Evolutionary conservation across 2,797 vertebrate species (phyloP).

Genomic region (Labroides dimidiatus): DNA sequence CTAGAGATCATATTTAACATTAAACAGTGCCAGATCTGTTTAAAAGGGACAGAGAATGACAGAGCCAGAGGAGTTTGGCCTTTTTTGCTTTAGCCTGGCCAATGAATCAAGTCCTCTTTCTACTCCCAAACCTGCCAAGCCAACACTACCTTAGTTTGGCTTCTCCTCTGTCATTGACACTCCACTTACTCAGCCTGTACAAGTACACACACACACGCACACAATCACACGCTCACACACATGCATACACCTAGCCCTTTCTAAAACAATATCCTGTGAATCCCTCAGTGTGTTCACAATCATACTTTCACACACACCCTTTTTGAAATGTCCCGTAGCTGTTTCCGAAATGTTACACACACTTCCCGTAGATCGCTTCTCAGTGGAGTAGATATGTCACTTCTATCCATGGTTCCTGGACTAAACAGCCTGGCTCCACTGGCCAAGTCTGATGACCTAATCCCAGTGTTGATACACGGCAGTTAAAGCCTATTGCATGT

Average conservation of each 20-base stretch:
- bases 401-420: slow-evolving; percentile 61
- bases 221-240: too few relatives aligned
- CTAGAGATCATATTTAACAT: slow-evolving; percentile 69
- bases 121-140: slow-evolving; percentile 25
- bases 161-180: slow-evolving; percentile 43
- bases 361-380: slow-evolving; percentile 65
- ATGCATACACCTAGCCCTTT: slow-evolving; percentile 29
- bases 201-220: slow-evolving; percentile 11
- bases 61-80: slow-evolving; percentile 48
- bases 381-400: slow-evolving; percentile 67
- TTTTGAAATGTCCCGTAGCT: slow-evolving; percentile 60
- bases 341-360: slow-evolving; percentile 73
- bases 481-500: slow-evolving; percentile 53
- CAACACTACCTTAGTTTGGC: slow-evolving; percentile 50
- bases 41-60: slow-evolving; percentile 64
- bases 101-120: slow-evolving; percentile 34
- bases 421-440: slow-evolving; percentile 40
- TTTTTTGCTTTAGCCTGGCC: slow-evolving; percentile 30
- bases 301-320: slow-evolving; percentile 53
- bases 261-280: slow-evolving; percentile 69
- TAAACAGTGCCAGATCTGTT: slow-evolving; percentile 72
- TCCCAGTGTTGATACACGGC: slow-evolving; percentile 64
- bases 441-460: slow-evolving; percentile 77
- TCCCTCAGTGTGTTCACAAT: slow-evolving; percentile 57
- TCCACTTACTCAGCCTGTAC: slow-evolving; percentile 36